Base-by-base conservation (phyloP, 1,140 invertebrate species). In the Parasteatoda tepidariorum region DNA sequence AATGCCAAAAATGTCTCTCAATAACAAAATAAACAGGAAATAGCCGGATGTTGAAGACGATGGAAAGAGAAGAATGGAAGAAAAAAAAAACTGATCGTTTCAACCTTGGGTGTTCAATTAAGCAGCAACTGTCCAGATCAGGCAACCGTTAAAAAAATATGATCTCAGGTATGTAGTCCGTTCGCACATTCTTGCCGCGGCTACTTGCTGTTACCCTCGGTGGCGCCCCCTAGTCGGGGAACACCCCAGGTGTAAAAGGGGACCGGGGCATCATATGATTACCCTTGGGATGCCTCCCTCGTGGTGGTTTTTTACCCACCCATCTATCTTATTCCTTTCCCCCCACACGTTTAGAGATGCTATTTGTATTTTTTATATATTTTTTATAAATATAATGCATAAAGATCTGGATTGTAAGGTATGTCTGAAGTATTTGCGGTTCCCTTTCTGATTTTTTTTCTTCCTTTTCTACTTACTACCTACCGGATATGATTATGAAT, bases 81-180 rank as follows among this genome's bases (percentile, higher is more conserved):
- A 31, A 31, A 22, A 28, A 38, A n/a, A 31, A 15, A 41, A 38
- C 54, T 55, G 71, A 74, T 74, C 33, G 31, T 61, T 74, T 61
- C 71, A 61, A 74, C 71, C 71, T 74, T 74, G 71, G 71, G n/a
- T 18, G 71, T 74, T 74, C 71, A 74, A 74, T 74, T 74, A 74
- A 62, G 71, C 30, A 7, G 30, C 18, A 31, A 34, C 38, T 38
- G n/a, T 33, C 31, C 22, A 28, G 28, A 55, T 55, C 26, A 18
- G 68, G n/a, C 26, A 30, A 24, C 68, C 62, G 62, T 71, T 71
- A 67, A 61, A 61, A 41, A 6, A 74, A 74, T 59, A 74, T 33
- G 55, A 48, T 74, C 71, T n/a, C 30, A 57, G 71, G 71, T 48
- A 57, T 28, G 33, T 34, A 2, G 55, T n/a, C 30, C 22, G 13